Conservation (phyloP, 2,113 vertebrate species). For the Heterotilapia buettikoferi region DNA sequence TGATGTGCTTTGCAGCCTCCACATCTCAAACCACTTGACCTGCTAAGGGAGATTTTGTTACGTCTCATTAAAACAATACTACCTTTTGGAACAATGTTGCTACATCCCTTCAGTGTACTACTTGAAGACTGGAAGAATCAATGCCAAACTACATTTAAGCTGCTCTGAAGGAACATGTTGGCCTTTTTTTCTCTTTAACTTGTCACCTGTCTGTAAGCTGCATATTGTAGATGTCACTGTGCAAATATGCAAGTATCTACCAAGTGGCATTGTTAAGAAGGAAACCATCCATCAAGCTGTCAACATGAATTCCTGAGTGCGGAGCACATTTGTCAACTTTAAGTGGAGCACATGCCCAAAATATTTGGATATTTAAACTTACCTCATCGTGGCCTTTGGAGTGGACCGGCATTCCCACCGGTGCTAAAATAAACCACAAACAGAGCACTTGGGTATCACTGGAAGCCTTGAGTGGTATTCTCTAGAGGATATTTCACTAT, state of each 20-base stretch:
- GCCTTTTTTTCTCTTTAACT: neutral
- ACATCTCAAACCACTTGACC: neutral
- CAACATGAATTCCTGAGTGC: slow-evolving; percentile 32
- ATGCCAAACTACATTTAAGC: neutral
- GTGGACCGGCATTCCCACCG: neutral
- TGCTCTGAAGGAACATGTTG: neutral
- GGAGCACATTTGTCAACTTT: slow-evolving; percentile 31
- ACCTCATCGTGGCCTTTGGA: slow-evolving; percentile 23
- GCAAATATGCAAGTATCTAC: slow-evolving; percentile 16
- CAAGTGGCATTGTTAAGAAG: slow-evolving; percentile 41
- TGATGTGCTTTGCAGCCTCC: rapidly evolving
- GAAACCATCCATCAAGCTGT: slow-evolving; percentile 52
- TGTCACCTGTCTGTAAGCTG: neutral
- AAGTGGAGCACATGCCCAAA: slow-evolving; percentile 26
- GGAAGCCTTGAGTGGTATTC: neutral
- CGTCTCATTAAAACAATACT: neutral
- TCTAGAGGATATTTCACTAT: neutral
- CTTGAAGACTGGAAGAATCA: neutral
- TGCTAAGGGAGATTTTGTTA: neutral
- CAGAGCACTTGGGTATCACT: neutral
- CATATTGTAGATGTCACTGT: neutral
- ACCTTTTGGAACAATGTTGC: neutral
- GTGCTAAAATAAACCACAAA: slow-evolving; percentile 19
- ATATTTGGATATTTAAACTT: slow-evolving; percentile 45
- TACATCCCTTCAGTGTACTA: neutral